Evolutionary conservation across 2,113 vertebrate species (phyloP).

Genomic region (Propithecus coquereli): DNA sequence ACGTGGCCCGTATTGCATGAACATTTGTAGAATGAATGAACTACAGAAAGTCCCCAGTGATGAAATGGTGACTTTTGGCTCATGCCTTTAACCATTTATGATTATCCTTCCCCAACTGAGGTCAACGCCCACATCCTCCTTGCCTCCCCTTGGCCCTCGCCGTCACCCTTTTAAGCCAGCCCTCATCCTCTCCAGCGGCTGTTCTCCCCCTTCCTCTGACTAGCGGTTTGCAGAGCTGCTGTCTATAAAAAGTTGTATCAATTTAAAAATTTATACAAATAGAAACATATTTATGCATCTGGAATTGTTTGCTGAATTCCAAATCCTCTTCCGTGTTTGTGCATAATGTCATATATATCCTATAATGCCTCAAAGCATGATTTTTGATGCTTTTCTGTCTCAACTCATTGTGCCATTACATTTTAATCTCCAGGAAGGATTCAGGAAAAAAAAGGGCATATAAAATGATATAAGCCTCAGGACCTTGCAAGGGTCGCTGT

Average conservation of each 20-base stretch:
- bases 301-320: not conserved
- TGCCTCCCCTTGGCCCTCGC: not conserved
- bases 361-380: not conserved
- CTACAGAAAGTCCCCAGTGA: not conserved
- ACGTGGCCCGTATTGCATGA: not conserved
- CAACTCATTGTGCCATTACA: conserved; percentile 21
- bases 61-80: rapidly evolving
- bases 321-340: not conserved
- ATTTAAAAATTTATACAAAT: not conserved
- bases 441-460: not conserved
- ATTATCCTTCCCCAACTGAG: not conserved
- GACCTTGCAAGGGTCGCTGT: conserved; percentile 19
- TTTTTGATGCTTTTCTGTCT: not conserved
- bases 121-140: rapidly evolving
- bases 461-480: conserved; percentile 10
- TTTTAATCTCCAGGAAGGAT: conserved; percentile 50
- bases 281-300: not conserved
- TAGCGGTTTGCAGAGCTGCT: not conserved
- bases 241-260: not conserved
- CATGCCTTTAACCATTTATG: not conserved
- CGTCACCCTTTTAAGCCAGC: not conserved
- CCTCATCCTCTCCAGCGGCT: rapidly evolving
- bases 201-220: rapidly evolving
- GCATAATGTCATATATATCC: not conserved
- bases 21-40: not conserved